Conservation (phyloP, 2,888 invertebrate genomes). For the Anoplius nigerrimus region DNA sequence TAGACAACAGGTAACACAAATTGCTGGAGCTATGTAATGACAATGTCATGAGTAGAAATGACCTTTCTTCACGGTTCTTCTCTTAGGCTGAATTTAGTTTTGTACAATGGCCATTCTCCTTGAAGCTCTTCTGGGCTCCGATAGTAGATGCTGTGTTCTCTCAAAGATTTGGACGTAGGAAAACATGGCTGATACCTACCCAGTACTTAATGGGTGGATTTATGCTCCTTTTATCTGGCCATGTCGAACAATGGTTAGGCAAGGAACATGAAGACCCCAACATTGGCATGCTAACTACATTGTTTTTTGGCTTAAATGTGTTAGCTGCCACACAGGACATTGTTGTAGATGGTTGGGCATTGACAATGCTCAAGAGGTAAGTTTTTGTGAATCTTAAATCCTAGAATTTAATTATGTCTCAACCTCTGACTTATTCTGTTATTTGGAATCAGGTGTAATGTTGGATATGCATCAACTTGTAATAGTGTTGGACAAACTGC, state of each 20-base stretch:
- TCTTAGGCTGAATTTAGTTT: constrained; percentile 91
- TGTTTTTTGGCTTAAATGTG: constrained; percentile 95
- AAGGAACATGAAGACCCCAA: constrained; percentile 80
- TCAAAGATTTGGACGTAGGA: constrained; percentile 90
- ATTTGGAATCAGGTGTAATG: constrained; percentile 79
- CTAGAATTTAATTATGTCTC: neutral
- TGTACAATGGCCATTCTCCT: constrained; percentile 92
- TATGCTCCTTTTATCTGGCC: constrained; percentile 90
- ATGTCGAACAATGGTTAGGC: constrained; percentile 87
- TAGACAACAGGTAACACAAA: constrained; percentile 86
- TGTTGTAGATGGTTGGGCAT: constrained; percentile 99
- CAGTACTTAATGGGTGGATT: constrained; percentile 94
- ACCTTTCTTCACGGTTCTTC: neutral
- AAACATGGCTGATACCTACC: constrained; percentile 95
- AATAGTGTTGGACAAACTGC: constrained; percentile 99
- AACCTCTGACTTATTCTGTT: constrained; percentile 1
- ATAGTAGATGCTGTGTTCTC: constrained; percentile 95
- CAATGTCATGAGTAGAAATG: neutral
- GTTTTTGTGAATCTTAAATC: neutral
- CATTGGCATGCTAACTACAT: constrained; percentile 85
- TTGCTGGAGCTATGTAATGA: neutral
- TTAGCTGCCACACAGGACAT: constrained; percentile 99
- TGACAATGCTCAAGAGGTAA: constrained; percentile 97
- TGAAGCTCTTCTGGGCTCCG: constrained; percentile 98
- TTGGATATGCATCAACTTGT: constrained; percentile 98